A percentile compares a stretch with the other conserved stretches of the same genome.
Evolutionary conservation across 1,140 invertebrate species (phyloP).

Genomic region (Heliconius congener): DNA sequence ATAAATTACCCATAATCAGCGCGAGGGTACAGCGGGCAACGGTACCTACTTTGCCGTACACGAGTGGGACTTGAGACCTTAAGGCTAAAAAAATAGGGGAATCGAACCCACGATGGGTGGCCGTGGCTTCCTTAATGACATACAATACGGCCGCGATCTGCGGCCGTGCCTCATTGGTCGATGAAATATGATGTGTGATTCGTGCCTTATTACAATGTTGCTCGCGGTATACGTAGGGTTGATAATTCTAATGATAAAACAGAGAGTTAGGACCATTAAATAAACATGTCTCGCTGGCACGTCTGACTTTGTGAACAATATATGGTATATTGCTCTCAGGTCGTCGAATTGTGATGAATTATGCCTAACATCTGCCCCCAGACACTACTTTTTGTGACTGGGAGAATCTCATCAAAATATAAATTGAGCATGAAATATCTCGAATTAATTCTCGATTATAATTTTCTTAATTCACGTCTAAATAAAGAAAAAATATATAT

Average conservation of each 20-base stretch:
- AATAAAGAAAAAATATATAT: not conserved
- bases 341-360: slow-evolving; percentile 6
- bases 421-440: slow-evolving; percentile 7
- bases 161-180: slow-evolving; percentile 45
- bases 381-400: slow-evolving; percentile 13
- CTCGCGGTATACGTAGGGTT: slow-evolving; percentile 37
- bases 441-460: not conserved
- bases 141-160: slow-evolving; percentile 36
- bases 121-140: slow-evolving; percentile 41
- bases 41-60: not conserved
- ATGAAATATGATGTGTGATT: slow-evolving; percentile 64
- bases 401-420: slow-evolving; percentile 19
- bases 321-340: slow-evolving; percentile 15
- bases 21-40: slow-evolving; percentile 32
- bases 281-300: slow-evolving; percentile 20
- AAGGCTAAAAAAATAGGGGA: not conserved
- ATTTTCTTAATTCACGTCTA: not conserved
- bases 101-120: not conserved
- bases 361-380: slow-evolving; percentile 19
- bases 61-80: not conserved
- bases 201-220: slow-evolving; percentile 45
- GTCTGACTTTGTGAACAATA: slow-evolving; percentile 20
- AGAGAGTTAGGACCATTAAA: slow-evolving; percentile 13
- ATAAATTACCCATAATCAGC: slow-evolving; percentile 50
- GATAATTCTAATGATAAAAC: slow-evolving; percentile 25